phyloP scores from a whole-genome alignment of 2,113 vertebrate genomes.

The Upupa epops region DNA sequence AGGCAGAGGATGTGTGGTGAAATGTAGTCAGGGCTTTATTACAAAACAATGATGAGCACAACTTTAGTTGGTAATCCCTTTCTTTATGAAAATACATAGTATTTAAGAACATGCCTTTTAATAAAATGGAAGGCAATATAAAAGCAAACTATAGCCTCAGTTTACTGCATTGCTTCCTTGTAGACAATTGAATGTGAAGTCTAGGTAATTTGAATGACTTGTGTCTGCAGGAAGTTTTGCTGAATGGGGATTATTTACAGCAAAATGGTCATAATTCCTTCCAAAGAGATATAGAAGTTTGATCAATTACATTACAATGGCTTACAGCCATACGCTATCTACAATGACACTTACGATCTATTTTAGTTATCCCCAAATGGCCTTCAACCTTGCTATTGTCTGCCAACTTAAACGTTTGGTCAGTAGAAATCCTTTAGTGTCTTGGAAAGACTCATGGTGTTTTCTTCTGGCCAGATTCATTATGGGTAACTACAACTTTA shows the following conservation, averaged over 20 bases:
- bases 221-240: constrained; percentile 25
- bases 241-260: background rate
- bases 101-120: background rate
- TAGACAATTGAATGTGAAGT: background rate
- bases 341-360: constrained; percentile 43
- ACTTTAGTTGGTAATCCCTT: background rate
- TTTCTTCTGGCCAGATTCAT: constrained; percentile 36
- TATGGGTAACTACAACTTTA: constrained; percentile 58
- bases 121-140: background rate
- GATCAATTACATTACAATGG: constrained; percentile 25
- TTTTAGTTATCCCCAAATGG: constrained; percentile 43
- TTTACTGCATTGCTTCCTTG: background rate
- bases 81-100: background rate
- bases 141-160: background rate
- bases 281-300: constrained; percentile 28
- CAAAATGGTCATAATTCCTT: background rate
- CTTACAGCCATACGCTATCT: constrained; percentile 30
- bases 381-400: constrained; percentile 38
- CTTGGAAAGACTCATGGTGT: constrained; percentile 32
- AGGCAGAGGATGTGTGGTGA: background rate
- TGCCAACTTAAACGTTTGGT: constrained; percentile 36
- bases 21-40: background rate
- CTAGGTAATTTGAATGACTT: background rate
- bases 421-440: constrained; percentile 32
- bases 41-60: background rate